These are phyloP conservation scores for Lagorchestes hirsutus DNA, from an alignment of 2,797 vertebrate genomes.

Conservation along the genomic window DNA sequence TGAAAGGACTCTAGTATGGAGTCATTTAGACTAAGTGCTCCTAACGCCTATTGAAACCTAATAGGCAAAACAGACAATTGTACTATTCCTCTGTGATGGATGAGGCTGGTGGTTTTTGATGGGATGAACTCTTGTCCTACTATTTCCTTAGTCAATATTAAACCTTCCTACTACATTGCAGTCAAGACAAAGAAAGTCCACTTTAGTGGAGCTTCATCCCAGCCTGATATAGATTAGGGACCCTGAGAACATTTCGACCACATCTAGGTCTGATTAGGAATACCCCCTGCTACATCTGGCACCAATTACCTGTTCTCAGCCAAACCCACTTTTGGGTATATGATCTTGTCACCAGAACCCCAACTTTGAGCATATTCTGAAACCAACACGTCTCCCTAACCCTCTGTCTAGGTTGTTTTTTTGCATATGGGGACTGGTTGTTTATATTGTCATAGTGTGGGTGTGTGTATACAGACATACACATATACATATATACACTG, in stretches of 20 bases:
- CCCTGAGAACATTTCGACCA: not conserved
- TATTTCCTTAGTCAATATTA: not conserved
- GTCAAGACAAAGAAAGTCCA: not conserved
- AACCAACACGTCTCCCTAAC: not conserved
- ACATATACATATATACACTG: too few relatives aligned
- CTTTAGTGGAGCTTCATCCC: not conserved
- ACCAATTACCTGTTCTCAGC: not conserved
- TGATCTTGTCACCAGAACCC: not conserved
- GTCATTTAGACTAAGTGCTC: not conserved
- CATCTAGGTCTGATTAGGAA: not conserved
- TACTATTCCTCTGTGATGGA: not conserved
- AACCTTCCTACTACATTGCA: not conserved
- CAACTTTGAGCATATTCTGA: not conserved
- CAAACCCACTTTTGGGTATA: not conserved
- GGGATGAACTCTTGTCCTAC: not conserved
- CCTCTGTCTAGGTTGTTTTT: not conserved
- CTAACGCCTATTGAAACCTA: not conserved
- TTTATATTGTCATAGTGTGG: not conserved
- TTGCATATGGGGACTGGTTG: not conserved
- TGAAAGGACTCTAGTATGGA: not conserved
- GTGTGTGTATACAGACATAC: not conserved
- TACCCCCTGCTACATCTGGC: not conserved
- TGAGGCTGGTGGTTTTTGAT: not conserved
- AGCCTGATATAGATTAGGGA: not conserved
- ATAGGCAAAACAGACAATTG: not conserved